Evolutionary conservation across 2,888 invertebrate species (phyloP), one percentile per base, ranked within the genome.

Genomic region (Colostygia pectinataria): DNA sequence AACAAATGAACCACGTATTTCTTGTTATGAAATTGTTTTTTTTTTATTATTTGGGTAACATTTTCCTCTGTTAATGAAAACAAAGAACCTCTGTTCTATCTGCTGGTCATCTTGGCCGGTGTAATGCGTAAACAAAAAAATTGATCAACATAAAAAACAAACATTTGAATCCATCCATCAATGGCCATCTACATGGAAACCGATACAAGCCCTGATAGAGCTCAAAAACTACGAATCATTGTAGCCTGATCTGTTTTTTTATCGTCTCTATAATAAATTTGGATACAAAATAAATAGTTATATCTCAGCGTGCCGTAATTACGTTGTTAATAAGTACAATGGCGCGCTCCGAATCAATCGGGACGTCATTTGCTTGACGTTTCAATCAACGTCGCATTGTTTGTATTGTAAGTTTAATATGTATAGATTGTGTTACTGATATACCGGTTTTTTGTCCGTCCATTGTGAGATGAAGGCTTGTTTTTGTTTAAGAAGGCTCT

Each of bases 371-470:
- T 77, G 79, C 66, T 76, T 89, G 89, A 90, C 90, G 86, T 90
- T 89, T 89, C 89, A 90, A 90, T 90, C 90, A 88, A 79, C 85
- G 75, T 81, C 70, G 75, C 79, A 82, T 88, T 90, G 90, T 90
- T 90, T 89, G 88, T 85, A 81, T 89, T 89, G 83, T 85, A 74
- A 73, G 84, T 86, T 85, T 85, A 85, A 86, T 86, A 84, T 71
- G 77, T 78, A 79, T 76, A 86, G 88, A 90, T 89, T 80, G 88
- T 88, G 89, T 87, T 89, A 90, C 80, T 79, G 89, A 90, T 90
- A 89, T 86, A 88, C 87, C 66, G 73, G 62, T 74, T 83, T 82
- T 83, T 83, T 81, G 73, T 75, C 46, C 53, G 53, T 61, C 68
- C 75, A 72, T 78, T 74, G 76, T 72, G 66, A 74, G 76, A 77